These are phyloP conservation scores for Habropoda laboriosa DNA, from an alignment of 1,140 invertebrate genomes.

Conservation along the genomic window DNA sequence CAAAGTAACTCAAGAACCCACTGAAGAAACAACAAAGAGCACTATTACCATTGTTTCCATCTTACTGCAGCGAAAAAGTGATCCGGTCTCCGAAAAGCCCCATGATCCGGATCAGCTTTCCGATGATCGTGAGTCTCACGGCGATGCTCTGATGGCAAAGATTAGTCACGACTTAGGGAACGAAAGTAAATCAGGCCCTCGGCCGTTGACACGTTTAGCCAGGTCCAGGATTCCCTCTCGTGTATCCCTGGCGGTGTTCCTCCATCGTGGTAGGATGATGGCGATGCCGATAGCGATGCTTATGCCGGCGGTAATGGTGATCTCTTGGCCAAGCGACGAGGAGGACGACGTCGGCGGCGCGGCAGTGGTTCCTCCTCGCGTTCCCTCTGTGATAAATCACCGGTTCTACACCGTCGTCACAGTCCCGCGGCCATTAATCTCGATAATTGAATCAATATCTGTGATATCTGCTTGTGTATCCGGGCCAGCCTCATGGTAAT, in stretches of 20 bases:
- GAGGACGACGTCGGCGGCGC: background rate
- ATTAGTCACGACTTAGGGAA: conserved; percentile 71
- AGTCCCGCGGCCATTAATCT: conserved; percentile 71
- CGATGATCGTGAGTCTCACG: conserved; percentile 67
- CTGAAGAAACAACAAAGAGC: too few relatives aligned
- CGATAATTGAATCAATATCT: conserved; percentile 75
- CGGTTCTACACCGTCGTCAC: conserved; percentile 52
- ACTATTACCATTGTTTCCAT: too few relatives aligned
- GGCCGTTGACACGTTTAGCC: conserved; percentile 67
- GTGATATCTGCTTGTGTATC: conserved; percentile 65
- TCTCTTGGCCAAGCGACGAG: conserved; percentile 4
- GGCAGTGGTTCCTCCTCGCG: conserved; percentile 40
- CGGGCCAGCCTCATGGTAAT: conserved; percentile 64
- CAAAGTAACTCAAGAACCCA: too few relatives aligned
- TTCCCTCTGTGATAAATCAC: conserved; percentile 63
- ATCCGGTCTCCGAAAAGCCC: background rate
- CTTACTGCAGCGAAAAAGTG: too few relatives aligned
- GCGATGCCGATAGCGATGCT: conserved; percentile 38
- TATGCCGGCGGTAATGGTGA: conserved; percentile 32
- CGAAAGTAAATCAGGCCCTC: conserved; percentile 73
- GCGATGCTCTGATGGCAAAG: conserved; percentile 68
- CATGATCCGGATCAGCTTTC: background rate
- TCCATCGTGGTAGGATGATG: conserved; percentile 17
- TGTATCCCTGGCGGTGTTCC: background rate
- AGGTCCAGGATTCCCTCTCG: conserved; percentile 35